These are phyloP conservation scores for Excalfactoria chinensis DNA, from an alignment of 2,113 vertebrate genomes.

Conservation along the genomic window DNA sequence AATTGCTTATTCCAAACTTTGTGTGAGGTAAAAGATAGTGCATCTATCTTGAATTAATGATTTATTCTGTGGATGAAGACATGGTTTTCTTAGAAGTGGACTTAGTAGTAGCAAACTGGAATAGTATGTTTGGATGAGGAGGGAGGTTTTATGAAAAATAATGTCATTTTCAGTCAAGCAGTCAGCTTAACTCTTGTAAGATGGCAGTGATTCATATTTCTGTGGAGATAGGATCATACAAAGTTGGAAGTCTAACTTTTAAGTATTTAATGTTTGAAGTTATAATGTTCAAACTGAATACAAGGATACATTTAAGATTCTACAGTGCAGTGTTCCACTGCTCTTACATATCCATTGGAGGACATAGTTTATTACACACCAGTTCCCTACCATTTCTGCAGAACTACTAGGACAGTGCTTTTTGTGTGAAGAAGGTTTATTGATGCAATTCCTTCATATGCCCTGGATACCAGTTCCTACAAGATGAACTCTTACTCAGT, in stretches of 20 bases:
- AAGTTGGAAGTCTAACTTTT: not conserved
- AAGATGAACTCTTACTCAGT: not conserved
- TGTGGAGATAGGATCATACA: not conserved
- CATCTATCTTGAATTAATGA: too few species aligned
- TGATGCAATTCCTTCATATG: not conserved
- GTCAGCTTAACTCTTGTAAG: not conserved
- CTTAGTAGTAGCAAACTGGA: not conserved
- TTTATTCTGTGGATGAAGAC: not conserved
- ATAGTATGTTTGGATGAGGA: not conserved
- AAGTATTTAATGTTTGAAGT: not conserved
- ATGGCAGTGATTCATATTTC: not conserved
- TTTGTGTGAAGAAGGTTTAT: not conserved
- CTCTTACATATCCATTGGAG: not conserved
- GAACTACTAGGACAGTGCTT: not conserved
- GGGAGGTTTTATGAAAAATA: not conserved
- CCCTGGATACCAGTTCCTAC: not conserved
- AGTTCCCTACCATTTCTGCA: not conserved
- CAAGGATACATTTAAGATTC: not conserved
- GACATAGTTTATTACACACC: not conserved
- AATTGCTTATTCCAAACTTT: not conserved
- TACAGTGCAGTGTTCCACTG: not conserved
- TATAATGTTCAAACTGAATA: not conserved
- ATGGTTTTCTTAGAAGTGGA: not conserved
- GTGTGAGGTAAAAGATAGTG: not conserved
- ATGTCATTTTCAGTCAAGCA: not conserved